phyloP scores from a whole-genome alignment of 2,888 invertebrate genomes.

The Agrilus biguttatus region DNA sequence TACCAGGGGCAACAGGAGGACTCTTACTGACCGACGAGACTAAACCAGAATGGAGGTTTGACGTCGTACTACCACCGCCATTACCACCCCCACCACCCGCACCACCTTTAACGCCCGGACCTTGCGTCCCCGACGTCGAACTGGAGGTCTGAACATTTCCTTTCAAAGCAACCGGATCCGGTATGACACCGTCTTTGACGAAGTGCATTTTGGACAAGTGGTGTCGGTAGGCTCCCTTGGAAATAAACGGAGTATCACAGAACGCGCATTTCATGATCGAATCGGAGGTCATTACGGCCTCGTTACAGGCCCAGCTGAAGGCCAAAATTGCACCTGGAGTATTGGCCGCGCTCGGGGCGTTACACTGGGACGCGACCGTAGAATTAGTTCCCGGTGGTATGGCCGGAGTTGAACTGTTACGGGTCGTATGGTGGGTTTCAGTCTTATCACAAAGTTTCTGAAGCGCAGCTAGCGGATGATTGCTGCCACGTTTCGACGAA shows the following conservation, averaged over 20 bases:
- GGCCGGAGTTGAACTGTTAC: slow-evolving; percentile 19
- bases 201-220: slow-evolving; percentile 93
- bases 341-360: slow-evolving; percentile 30
- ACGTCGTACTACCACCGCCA: slow-evolving; percentile 15
- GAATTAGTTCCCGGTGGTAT: slow-evolving; percentile 20
- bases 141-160: slow-evolving; percentile 21
- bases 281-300: slow-evolving; percentile 73
- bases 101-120: slow-evolving; percentile 1
- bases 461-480: slow-evolving; percentile 86
- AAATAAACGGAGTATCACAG: slow-evolving; percentile 90
- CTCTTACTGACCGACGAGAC: slow-evolving; percentile 21
- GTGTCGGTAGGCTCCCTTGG: slow-evolving; percentile 92
- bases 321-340: slow-evolving; percentile 74
- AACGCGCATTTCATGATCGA: slow-evolving; percentile 89
- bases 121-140: slow-evolving; percentile 14
- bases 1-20: slow-evolving; percentile 36
- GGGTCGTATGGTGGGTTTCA: slow-evolving; percentile 54
- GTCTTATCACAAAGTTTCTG: slow-evolving; percentile 95
- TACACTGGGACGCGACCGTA: slow-evolving; percentile 16
- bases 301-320: slow-evolving; percentile 90
- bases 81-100: slow-evolving; percentile 10
- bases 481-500: slow-evolving; percentile 51
- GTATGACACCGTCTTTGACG: slow-evolving; percentile 79
- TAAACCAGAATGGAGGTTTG: slow-evolving; percentile 6
- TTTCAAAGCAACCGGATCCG: slow-evolving; percentile 56